Evolutionary conservation across 2,888 invertebrate genomes (phyloP), one percentile per base, ranked within the genome.

Genomic region (Salticus scenicus): DNA sequence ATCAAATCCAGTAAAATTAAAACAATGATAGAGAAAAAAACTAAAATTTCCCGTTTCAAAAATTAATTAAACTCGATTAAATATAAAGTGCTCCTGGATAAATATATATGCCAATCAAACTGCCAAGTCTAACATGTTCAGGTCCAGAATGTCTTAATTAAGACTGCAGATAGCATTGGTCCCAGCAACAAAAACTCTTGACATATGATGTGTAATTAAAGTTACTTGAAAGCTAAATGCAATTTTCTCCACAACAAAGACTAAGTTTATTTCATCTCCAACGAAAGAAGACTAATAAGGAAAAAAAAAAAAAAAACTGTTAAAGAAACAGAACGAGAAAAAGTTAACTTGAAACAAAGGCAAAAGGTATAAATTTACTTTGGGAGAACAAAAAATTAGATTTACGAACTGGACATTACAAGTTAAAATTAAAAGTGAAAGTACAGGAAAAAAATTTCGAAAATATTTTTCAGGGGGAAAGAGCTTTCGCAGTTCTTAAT

Each of bases 181-280:
- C 5, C 5, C 24, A 57, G 24, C 37, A 57, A 82, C 51, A 83
- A 75, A 41, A 77, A 41, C 12, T 30, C 64, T 67, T 73, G 77
- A 77, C 83, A 41, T 84, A 77, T 73, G 83, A 77, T 72, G 77
- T 72, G 72, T 77, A 84, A 77, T 84, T 77, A 84, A 71, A 77
- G 67, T 57, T 71, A 67, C 41, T 33, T 33, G n/a, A 71, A 57
- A 28, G 57, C 30, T n/a, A 41, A 84, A 73, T 30, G 67, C 51
- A 83, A 76, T 72, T 76, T 74, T 66, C 27, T 33, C 14, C 31
- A 71, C 33, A 66, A 72, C 69, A 77, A 77, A 72, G 47, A 63
- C 41, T 64, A 81, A 66, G 70, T 41, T 76, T 76, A 76, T 66
- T 75, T 63, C 74, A 57, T 24, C 24, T 20, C 24, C 24, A 4